Evolutionary conservation across 2,888 invertebrate species (phyloP).

Genomic region (Tanytarsus gracilentus): DNA sequence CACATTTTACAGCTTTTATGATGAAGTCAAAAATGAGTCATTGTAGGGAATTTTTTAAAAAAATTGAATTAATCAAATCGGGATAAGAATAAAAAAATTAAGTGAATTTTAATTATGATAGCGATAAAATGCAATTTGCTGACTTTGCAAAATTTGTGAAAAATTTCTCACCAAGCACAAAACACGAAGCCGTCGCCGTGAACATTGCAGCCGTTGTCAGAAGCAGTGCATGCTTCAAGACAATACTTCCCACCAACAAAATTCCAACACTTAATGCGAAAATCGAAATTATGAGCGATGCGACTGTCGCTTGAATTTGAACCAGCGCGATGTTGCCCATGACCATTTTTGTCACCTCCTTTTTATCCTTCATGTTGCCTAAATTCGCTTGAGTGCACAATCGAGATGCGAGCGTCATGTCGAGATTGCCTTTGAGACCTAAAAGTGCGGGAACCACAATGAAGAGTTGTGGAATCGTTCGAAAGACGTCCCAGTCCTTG

Average conservation of each 20-base stretch:
- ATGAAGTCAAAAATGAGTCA: no score
- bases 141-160: no score
- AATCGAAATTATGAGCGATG: conserved; percentile 73
- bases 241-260: conserved; percentile 56
- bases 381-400: conserved; percentile 93
- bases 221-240: conserved; percentile 63
- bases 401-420: conserved; percentile 93
- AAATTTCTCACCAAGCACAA: no score
- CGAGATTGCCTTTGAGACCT: conserved; percentile 85
- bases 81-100: no score
- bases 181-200: conserved; percentile 87
- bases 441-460: conserved; percentile 72
- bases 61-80: no score
- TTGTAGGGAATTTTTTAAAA: no score
- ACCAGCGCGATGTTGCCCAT: conserved; percentile 84
- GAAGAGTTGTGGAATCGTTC: conserved; percentile 59
- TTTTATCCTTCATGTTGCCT: conserved; percentile 69
- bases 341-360: conserved; percentile 71
- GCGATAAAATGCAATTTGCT: no score
- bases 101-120: no score
- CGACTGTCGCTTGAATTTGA: conserved; percentile 83
- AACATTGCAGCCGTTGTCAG: conserved; percentile 74
- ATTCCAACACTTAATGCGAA: conserved; percentile 72
- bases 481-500: conserved; percentile 69
- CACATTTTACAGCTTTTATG: no score